Percentiles rank a stretch among this genome's conserved stretches.
Evolutionary conservation across 2,888 invertebrate genomes (phyloP).

Genomic region (Stenotaenia linearis): DNA sequence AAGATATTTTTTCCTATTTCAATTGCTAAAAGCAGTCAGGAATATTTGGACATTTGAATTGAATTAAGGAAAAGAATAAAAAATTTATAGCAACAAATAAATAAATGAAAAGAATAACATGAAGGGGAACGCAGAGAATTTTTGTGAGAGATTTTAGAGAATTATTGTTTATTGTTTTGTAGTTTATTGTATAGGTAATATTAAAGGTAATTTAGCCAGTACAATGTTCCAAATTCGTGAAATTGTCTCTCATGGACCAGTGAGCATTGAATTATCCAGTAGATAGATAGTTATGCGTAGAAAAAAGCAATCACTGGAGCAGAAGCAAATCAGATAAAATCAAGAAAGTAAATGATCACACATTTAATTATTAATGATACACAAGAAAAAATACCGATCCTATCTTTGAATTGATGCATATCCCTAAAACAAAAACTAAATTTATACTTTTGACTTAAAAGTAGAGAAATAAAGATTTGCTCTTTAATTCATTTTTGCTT

Average conservation of each 20-base stretch:
- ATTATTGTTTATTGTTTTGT: background rate
- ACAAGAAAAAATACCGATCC: background rate
- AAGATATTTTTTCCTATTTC: background rate
- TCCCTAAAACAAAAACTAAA: background rate
- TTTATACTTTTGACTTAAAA: too few relatives aligned
- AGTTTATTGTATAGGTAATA: background rate
- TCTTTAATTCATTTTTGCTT: background rate
- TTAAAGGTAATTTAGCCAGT: background rate
- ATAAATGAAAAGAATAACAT: background rate
- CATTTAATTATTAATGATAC: background rate
- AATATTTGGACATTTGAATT: background rate
- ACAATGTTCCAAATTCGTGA: constrained; percentile 6
- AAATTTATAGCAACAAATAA: background rate
- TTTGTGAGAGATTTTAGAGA: background rate
- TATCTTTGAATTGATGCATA: background rate
- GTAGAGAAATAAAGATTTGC: too few relatives aligned
- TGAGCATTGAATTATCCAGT: background rate
- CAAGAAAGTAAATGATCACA: constrained; percentile 6
- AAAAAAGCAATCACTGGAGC: background rate
- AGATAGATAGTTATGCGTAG: too few relatives aligned
- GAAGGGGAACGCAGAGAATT: background rate
- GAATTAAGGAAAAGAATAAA: background rate
- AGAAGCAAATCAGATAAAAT: constrained; percentile 14
- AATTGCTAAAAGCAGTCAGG: background rate
- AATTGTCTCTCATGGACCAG: constrained; percentile 10